Percentiles rank a stretch among this genome's conserved stretches.
These are phyloP conservation scores for Gonatopus flavifemur DNA, from an alignment of 1,140 invertebrate species.

Conservation along the genomic window DNA sequence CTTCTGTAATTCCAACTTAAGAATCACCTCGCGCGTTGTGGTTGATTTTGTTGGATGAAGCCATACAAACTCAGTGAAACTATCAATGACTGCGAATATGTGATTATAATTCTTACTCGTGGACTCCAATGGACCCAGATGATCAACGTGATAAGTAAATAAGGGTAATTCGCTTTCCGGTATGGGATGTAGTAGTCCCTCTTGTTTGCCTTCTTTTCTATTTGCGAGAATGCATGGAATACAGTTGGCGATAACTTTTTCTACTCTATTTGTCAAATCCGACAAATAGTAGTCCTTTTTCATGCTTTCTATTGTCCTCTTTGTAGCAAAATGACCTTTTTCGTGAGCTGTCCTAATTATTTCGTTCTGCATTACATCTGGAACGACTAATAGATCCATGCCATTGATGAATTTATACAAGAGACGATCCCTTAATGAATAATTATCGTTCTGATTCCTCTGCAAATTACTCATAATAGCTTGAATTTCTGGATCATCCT, in stretches of 20 bases:
- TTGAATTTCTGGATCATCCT: background rate
- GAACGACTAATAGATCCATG: constrained; percentile 23
- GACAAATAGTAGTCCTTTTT: constrained; percentile 52
- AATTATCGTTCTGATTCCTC: too few species aligned
- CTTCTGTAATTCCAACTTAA: constrained; percentile 13
- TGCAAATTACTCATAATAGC: too few species aligned
- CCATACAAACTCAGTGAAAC: constrained; percentile 35
- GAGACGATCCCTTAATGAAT: constrained; percentile 5
- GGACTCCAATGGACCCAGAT: constrained; percentile 33
- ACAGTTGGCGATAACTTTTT: constrained; percentile 38
- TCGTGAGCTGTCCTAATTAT: constrained; percentile 38
- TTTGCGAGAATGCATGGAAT: constrained; percentile 43
- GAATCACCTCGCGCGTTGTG: constrained; percentile 19
- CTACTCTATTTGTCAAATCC: constrained; percentile 37
- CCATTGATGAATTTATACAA: constrained; percentile 14
- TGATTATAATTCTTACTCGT: constrained; percentile 22
- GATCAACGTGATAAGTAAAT: constrained; percentile 42
- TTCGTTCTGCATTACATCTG: constrained; percentile 29
- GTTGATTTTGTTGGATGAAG: constrained; percentile 27
- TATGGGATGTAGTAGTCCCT: constrained; percentile 29
- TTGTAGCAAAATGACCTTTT: constrained; percentile 46
- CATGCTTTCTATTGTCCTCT: too few species aligned
- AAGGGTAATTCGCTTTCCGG: constrained; percentile 24
- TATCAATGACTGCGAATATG: constrained; percentile 31
- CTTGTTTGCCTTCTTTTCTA: constrained; percentile 49